Evolutionary conservation across 1,140 invertebrate genomes (phyloP).

Genomic region (Elysia chlorotica): DNA sequence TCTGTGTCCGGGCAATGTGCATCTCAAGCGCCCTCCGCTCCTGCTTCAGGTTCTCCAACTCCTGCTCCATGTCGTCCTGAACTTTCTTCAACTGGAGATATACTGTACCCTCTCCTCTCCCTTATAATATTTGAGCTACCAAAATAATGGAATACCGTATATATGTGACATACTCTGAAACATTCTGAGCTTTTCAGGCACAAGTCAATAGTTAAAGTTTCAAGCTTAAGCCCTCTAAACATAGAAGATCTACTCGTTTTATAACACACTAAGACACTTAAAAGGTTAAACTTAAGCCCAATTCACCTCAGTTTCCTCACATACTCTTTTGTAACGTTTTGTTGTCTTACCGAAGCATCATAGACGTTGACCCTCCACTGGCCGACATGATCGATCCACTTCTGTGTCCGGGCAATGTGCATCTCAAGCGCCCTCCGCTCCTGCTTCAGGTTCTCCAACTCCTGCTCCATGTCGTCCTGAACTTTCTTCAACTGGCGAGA

Average conservation of each 20-base stretch:
- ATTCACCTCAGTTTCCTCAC: too few relatives aligned
- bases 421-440: conserved; percentile 80
- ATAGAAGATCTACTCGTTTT: too few relatives aligned
- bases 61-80: conserved; percentile 71
- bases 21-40: conserved; percentile 80
- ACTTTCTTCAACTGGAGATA: conserved; percentile 49
- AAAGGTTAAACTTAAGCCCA: too few relatives aligned
- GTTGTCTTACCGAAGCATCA: conserved; percentile 77
- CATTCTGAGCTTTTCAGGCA: too few relatives aligned
- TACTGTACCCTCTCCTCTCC: too few relatives aligned
- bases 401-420: conserved; percentile 83
- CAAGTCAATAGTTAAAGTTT: too few relatives aligned
- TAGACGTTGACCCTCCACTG: conserved; percentile 83
- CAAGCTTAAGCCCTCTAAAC: too few relatives aligned
- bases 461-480: conserved; percentile 71
- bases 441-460: conserved; percentile 78
- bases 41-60: conserved; percentile 78
- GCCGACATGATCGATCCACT: conserved; percentile 86
- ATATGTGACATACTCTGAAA: too few relatives aligned
- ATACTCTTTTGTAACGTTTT: too few relatives aligned
- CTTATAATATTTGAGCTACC: too few relatives aligned
- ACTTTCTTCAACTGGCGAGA: conserved; percentile 49
- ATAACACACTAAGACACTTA: too few relatives aligned
- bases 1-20: conserved; percentile 83
- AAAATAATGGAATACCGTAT: too few relatives aligned